Base-by-base conservation (phyloP, 2,113 vertebrate species). In the Trogon melanurus region DNA sequence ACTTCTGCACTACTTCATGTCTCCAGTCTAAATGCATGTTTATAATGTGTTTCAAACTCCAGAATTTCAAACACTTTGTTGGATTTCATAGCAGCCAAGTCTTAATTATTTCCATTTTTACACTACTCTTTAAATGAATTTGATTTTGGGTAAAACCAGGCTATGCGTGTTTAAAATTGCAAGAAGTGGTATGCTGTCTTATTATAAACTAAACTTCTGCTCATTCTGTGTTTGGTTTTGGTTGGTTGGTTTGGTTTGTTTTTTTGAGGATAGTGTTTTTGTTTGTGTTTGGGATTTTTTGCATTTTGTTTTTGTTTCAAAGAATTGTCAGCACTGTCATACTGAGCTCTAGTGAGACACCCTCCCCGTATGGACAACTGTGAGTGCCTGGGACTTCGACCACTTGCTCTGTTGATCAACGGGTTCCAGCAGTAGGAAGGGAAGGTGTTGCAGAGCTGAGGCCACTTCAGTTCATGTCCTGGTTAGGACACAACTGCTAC, bases 331-430 rank as follows among this genome's bases (percentile, higher is more conserved):
- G 76, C 32, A 9, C 21, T 36, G 27, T 82, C 34, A 20, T 12
- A 47, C 7, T 53, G 62, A 79, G 9, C 30, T 47, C 16, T 48
- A 70, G 36, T n/a, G 38, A 85, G 34, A 56, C 2, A 11, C 11
- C 5, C 8, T 73, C 27, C 34, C 10, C 8, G 22, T 5, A 15
- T 27, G 30, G 38, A 32, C 29, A 79, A 30, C 47, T 29, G 6
- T 0, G 2, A 61, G n/a, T n/a, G 22, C 47, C 17, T 14, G 38
- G 34, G 38, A 53, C 13, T 17, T 14, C 23, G 38, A 13, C 5
- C 2, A 1, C 9, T 71, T 56, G 9, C 16, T 66, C 38, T n/a
- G 61, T 54, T 51, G 20, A 32, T 61, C 18, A 38, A 6, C 34
- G 65, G 38, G 15, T 21, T 51, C 38, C 64, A n/a, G 25, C 32